These are phyloP conservation scores for Cerceris rybyensis DNA, from an alignment of 2,888 invertebrate genomes.

Conservation along the genomic window DNA sequence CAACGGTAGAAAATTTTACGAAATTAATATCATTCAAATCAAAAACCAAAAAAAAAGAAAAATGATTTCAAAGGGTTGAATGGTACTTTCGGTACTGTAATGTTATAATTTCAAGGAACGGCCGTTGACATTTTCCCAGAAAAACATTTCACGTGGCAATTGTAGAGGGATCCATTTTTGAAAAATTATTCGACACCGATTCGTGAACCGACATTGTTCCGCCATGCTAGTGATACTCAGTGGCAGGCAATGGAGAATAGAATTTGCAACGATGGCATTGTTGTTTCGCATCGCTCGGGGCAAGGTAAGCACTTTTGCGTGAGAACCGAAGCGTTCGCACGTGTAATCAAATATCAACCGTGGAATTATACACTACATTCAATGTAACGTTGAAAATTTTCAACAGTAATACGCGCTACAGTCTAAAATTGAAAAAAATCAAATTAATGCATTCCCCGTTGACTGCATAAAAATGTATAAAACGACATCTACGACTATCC, in stretches of 20 bases:
- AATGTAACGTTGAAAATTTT: conserved; percentile 31
- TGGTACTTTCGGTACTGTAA: background rate
- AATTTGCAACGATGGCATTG: conserved; percentile 43
- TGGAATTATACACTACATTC: conserved; percentile 21
- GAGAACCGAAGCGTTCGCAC: conserved; percentile 41
- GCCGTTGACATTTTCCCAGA: background rate
- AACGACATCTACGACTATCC: too few species aligned
- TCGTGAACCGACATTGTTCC: background rate
- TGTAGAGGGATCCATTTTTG: background rate
- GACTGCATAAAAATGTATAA: too few species aligned
- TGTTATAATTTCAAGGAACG: background rate
- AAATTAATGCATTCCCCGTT: background rate
- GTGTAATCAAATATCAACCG: conserved; percentile 48
- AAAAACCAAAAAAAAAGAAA: too few species aligned
- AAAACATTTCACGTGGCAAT: background rate
- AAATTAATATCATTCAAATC: too few species aligned
- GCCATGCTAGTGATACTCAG: conserved; percentile 15
- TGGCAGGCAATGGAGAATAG: conserved; percentile 39
- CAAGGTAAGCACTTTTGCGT: conserved; percentile 52
- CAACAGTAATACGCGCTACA: background rate
- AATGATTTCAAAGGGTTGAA: background rate
- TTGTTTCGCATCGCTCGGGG: conserved; percentile 37
- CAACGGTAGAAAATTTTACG: too few species aligned
- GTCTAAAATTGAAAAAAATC: background rate
- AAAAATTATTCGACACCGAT: background rate